Conservation (phyloP, 2,888 invertebrate species). For the Rhopalosiphum nymphaeae region DNA sequence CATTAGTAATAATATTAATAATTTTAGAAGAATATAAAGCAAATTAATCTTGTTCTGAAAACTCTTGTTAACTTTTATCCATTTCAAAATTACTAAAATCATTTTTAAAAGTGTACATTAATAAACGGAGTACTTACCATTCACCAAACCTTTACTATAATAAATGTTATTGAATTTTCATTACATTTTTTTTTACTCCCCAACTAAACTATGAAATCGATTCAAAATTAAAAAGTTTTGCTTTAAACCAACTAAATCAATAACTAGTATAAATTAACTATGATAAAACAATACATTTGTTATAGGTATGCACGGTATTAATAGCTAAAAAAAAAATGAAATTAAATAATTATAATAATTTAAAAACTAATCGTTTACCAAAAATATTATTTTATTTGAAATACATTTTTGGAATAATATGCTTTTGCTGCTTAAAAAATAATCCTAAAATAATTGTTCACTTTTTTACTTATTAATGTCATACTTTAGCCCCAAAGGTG, state of each 20-base stretch:
- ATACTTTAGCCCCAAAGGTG: not conserved
- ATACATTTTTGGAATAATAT: not conserved
- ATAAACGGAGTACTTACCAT: not conserved
- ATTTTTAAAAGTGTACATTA: not conserved
- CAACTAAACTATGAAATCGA: not conserved
- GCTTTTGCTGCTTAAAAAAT: not conserved
- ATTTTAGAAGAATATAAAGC: not conserved
- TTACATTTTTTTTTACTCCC: not conserved
- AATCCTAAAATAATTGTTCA: constrained; percentile 15
- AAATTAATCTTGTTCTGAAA: not conserved
- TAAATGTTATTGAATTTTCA: not conserved
- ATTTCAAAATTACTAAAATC: not conserved
- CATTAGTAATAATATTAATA: not conserved
- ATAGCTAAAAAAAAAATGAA: not conserved
- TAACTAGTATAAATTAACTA: not conserved
- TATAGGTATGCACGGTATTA: not conserved
- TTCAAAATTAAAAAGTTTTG: not conserved
- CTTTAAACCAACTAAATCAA: not conserved
- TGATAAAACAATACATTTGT: not conserved
- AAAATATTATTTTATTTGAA: not conserved
- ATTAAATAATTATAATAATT: not conserved
- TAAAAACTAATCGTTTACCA: not conserved
- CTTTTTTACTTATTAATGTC: constrained; percentile 7
- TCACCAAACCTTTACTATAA: not conserved
- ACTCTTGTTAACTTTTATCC: not conserved